phyloP scores from a whole-genome alignment of 2,113 vertebrate species.

The Tapirus terrestris region DNA sequence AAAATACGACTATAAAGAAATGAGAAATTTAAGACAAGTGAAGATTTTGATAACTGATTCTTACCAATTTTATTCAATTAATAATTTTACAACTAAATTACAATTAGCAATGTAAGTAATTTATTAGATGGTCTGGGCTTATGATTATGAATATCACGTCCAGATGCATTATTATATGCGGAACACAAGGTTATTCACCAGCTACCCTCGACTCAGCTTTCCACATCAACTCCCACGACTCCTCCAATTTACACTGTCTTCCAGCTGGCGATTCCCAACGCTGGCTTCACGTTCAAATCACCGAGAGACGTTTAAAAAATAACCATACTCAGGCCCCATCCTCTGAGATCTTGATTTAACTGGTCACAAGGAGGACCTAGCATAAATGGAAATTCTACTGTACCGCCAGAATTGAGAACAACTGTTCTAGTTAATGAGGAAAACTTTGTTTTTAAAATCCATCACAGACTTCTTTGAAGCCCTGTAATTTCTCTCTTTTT shows the following conservation, averaged over 20 bases:
- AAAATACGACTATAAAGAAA: background rate
- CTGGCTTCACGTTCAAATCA: background rate
- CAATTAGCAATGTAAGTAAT: background rate
- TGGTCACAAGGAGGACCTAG: background rate
- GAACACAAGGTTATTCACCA: background rate
- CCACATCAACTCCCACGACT: background rate
- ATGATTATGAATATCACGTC: background rate
- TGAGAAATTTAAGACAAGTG: background rate
- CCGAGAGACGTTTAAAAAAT: background rate
- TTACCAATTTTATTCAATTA: background rate
- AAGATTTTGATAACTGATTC: background rate
- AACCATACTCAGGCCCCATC: background rate
- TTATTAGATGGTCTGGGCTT: background rate
- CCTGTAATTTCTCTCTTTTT: background rate
- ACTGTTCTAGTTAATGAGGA: background rate
- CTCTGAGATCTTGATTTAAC: background rate
- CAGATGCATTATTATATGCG: accelerated
- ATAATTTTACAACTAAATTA: background rate
- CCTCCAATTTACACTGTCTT: background rate
- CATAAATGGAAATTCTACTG: background rate
- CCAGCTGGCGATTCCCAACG: background rate
- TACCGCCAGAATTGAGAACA: background rate
- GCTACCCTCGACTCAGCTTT: background rate
- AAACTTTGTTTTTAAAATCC: background rate
- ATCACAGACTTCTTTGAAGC: background rate